Evolutionary conservation across 2,888 invertebrate species (phyloP).

Genomic region (Emmelina monodactyla): DNA sequence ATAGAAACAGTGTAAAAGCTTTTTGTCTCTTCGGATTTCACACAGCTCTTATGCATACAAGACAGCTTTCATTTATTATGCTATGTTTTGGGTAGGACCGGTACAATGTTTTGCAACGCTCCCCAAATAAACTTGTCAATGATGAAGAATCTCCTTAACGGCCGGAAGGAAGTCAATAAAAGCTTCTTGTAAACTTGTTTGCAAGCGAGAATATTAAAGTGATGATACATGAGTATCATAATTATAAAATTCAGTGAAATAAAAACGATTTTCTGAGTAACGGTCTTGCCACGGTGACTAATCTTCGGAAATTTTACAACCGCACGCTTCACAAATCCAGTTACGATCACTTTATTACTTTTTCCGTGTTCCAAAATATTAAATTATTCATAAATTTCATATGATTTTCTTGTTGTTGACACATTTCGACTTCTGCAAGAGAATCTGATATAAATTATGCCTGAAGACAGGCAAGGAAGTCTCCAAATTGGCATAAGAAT

Average conservation of each 20-base stretch:
- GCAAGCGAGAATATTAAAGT: neutral
- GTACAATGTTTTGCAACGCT: no score
- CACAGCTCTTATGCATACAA: no score
- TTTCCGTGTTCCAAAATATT: neutral
- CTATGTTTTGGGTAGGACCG: neutral
- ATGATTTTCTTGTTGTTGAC: constrained; percentile 20
- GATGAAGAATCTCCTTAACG: no score
- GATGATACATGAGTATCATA: neutral
- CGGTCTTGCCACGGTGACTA: neutral
- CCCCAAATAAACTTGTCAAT: no score
- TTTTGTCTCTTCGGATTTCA: no score
- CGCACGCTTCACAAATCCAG: neutral
- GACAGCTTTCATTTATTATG: no score
- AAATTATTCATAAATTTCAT: neutral
- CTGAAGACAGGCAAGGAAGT: no score
- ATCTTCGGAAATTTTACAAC: neutral
- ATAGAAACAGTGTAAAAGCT: no score
- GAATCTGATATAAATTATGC: no score
- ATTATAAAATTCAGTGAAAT: neutral
- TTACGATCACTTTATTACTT: neutral
- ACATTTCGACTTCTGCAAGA: no score
- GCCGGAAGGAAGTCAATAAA: neutral
- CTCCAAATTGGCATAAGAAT: no score
- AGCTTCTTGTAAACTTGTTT: no score
- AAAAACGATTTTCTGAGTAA: neutral